Evolutionary conservation across 2,113 vertebrate species (phyloP).

Genomic region (Ardeotis arabs): DNA sequence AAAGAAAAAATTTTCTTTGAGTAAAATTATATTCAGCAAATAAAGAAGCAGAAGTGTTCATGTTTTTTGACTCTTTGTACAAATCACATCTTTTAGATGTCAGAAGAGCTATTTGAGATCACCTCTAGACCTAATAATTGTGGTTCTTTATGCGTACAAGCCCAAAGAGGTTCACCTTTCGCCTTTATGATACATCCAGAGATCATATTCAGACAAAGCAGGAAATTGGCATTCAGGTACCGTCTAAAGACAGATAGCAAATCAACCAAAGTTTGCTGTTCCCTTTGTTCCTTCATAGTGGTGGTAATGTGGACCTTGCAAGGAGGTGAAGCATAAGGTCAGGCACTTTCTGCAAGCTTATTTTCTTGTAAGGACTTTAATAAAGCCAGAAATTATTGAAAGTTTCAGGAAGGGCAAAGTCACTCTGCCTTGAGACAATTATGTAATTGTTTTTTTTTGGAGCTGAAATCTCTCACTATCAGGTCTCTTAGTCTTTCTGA

Average conservation of each 20-base stretch:
- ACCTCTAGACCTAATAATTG: background rate
- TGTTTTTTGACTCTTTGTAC: background rate
- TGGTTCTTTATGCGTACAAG: background rate
- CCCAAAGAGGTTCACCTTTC: background rate
- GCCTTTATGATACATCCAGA: background rate
- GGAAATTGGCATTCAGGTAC: background rate
- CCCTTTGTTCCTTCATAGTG: background rate
- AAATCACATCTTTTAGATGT: background rate
- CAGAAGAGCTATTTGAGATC: background rate
- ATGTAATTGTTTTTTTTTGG: background rate
- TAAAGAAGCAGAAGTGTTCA: background rate
- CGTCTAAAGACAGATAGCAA: background rate
- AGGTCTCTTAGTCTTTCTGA: background rate
- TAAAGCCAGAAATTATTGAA: background rate
- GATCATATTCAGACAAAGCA: background rate
- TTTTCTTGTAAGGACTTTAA: slow-evolving; percentile 32
- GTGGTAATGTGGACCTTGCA: background rate
- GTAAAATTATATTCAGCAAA: background rate
- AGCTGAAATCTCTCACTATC: background rate
- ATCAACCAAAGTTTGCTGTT: background rate
- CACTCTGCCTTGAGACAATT: background rate
- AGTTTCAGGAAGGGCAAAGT: background rate
- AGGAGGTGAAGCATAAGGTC: background rate
- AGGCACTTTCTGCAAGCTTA: background rate
- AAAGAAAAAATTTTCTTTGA: background rate